Evolutionary conservation across 1,140 invertebrate species (phyloP), one percentile per base, ranked within the genome.

Genomic region (Eupeodes corollae): DNA sequence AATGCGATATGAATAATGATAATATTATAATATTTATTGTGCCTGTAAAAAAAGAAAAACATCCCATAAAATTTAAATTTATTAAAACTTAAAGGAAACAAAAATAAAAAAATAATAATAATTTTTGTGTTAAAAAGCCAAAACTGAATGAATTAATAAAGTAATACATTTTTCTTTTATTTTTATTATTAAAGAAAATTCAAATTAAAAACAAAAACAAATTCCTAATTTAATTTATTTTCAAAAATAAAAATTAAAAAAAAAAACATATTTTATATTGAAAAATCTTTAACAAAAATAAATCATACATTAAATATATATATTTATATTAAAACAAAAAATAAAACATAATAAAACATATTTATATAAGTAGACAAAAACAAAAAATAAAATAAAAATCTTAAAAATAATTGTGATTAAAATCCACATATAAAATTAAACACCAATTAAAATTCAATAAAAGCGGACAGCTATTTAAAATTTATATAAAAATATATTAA

Each of bases 121-220:
- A 26, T 5, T 26, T 26, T 26, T 26, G 3, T 8, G 8, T 26
- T 26, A 50, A 61, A 61, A 55, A 33, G 50, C 45, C 49, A 61
- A 59, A 57, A 37, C 21, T 15, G 15, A 37, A n/a, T 37, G 13
- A 37, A 37, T n/a, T 10, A n/a, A 37, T 37, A 43, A 30, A 30
- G 26, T 43, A 43, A 43, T 19, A 21, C 6, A n/a, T 19, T 53
- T 53, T 55, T 56, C 54, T 58, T 61, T 57, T 41, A 15, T 41
- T 3, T 59, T 61, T 53, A 61, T 46, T 49, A 48, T 53, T 47
- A 55, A 45, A 51, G 38, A 56, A 41, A 53, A 51, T 40, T 41
- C 6, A 19, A 16, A 9, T 19, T 19, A 41, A 19, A 12, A 19
- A 15, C 6, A 16, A 19, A 12, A 53, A 48, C 52, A 42, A 46